Evolutionary conservation across 2,888 invertebrate genomes (phyloP).

Genomic region (Cephus spinipes): DNA sequence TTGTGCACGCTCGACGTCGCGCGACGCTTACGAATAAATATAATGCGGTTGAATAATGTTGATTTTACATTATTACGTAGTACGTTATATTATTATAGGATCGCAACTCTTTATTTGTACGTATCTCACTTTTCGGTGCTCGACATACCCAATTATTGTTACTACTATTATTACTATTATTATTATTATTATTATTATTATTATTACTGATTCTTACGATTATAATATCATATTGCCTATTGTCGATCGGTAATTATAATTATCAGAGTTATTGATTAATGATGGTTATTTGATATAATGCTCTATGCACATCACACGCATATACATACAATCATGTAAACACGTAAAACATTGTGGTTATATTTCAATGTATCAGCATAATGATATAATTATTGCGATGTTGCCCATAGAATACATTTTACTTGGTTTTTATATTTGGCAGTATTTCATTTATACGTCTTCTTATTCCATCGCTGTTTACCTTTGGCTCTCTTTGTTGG

Average conservation of each 20-base stretch:
- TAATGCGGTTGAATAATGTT: constrained; percentile 4
- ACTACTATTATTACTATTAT: constrained; percentile 30
- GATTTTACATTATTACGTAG: constrained; percentile 9
- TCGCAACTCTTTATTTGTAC: constrained; percentile 38
- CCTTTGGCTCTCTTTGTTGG: too few species aligned
- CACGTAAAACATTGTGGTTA: constrained; percentile 57
- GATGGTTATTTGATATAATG: constrained; percentile 56
- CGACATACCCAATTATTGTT: constrained; percentile 59
- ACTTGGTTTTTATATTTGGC: constrained; percentile 65
- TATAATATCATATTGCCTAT: constrained; percentile 58
- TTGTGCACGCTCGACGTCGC: constrained; percentile 44
- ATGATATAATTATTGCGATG: constrained; percentile 63
- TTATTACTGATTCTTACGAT: constrained; percentile 54
- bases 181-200: constrained; percentile 40
- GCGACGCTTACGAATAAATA: constrained; percentile 27
- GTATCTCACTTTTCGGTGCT: constrained; percentile 62
- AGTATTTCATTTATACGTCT: constrained; percentile 48
- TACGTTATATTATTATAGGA: neutral
- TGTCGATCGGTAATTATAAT: constrained; percentile 54
- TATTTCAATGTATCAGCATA: constrained; percentile 66
- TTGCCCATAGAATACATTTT: constrained; percentile 67
- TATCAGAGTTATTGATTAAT: constrained; percentile 52
- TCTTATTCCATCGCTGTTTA: constrained; percentile 13
- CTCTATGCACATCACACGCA: constrained; percentile 55
- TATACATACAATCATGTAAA: constrained; percentile 51